phyloP scores from a whole-genome alignment of 1,140 invertebrate genomes.

The Spodoptera frugiperda region DNA sequence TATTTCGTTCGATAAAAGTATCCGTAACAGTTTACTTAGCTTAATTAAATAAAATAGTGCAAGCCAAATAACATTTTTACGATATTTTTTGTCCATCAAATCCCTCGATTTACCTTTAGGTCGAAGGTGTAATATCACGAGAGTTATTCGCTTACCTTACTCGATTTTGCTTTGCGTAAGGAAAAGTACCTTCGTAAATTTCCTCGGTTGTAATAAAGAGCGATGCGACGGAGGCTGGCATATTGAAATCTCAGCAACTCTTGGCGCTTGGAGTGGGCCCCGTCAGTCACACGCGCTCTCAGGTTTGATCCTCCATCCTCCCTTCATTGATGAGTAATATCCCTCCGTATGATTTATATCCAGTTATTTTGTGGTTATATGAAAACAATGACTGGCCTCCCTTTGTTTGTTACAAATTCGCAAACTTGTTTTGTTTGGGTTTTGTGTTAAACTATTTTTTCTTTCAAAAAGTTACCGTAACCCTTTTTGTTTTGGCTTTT shows the following conservation, averaged over 20 bases:
- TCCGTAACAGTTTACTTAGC: no score
- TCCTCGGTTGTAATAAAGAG: slow-evolving; percentile 23
- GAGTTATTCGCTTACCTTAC: slow-evolving; percentile 12
- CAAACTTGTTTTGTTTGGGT: slow-evolving; percentile 9
- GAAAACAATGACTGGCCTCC: slow-evolving; percentile 2
- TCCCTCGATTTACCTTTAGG: neutral
- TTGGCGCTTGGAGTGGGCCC: slow-evolving; percentile 24
- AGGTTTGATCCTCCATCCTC: slow-evolving; percentile 18
- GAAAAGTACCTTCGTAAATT: slow-evolving; percentile 28
- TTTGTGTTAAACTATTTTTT: slow-evolving; percentile 4
- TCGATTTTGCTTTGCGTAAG: slow-evolving; percentile 6
- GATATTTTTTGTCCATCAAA: slow-evolving; percentile 1
- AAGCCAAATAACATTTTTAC: neutral
- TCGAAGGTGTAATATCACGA: slow-evolving; percentile 15
- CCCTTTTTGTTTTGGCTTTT: neutral
- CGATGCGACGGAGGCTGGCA: slow-evolving; percentile 27
- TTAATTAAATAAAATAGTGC: no score
- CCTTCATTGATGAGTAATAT: slow-evolving; percentile 30
- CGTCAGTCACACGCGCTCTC: slow-evolving; percentile 42
- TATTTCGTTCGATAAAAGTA: no score
- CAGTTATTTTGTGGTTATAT: slow-evolving; percentile 23
- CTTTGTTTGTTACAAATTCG: slow-evolving; percentile 17
- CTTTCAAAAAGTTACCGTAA: neutral
- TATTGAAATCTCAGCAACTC: slow-evolving; percentile 51
- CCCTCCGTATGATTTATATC: slow-evolving; percentile 24